These are phyloP conservation scores for Lepidothrix coronata DNA, from an alignment of 2,113 vertebrate genomes.

Conservation along the genomic window DNA sequence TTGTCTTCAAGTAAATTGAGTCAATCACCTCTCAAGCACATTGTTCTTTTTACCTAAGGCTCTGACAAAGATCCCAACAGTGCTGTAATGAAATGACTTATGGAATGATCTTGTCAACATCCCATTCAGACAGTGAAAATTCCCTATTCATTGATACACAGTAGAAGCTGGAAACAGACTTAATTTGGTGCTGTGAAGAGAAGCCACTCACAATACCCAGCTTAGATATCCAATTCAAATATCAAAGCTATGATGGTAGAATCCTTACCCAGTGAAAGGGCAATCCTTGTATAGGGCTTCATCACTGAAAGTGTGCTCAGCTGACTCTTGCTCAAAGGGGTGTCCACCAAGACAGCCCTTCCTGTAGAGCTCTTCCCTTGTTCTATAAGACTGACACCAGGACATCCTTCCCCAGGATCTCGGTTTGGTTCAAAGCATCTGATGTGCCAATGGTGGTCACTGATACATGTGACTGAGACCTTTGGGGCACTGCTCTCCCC, in stretches of 20 bases:
- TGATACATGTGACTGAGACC: background rate
- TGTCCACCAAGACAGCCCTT: background rate
- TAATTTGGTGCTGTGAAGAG: background rate
- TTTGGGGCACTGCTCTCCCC: background rate
- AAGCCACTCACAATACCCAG: background rate
- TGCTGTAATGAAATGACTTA: background rate
- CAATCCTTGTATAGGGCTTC: background rate
- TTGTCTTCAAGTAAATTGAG: background rate
- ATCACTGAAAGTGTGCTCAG: background rate
- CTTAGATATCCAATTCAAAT: background rate
- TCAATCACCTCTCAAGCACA: background rate
- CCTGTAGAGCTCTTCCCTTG: background rate
- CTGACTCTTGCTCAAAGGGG: background rate
- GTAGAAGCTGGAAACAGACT: background rate
- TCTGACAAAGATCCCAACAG: background rate
- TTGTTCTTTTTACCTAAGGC: background rate
- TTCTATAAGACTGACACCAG: background rate
- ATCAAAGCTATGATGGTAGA: background rate
- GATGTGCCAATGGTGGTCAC: background rate
- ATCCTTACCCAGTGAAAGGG: background rate
- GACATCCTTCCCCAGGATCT: background rate
- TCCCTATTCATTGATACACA: background rate
- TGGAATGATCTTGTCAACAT: background rate
- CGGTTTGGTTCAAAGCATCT: background rate
- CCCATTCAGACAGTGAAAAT: background rate